Conservation (phyloP, 2,113 vertebrate species). For the Muntiacus muntjak region DNA sequence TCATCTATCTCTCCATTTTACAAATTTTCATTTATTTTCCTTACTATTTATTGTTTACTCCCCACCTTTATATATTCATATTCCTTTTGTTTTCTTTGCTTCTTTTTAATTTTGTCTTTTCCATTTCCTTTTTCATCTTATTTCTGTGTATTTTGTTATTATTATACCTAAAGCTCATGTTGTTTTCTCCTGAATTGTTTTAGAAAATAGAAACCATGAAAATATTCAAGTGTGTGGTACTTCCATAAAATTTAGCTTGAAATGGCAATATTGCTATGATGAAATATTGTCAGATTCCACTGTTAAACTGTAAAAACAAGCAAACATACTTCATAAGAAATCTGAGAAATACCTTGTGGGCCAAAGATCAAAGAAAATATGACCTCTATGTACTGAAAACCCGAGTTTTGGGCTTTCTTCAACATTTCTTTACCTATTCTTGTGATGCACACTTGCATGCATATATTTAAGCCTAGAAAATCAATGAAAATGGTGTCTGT, state of each 20-base stretch:
- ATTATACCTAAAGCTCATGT: neutral
- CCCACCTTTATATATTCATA: neutral
- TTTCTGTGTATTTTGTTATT: neutral
- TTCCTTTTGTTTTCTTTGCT: neutral
- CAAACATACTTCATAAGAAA: slow-evolving; percentile 2
- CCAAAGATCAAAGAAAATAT: neutral
- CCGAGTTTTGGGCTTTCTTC: neutral
- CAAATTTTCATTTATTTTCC: neutral
- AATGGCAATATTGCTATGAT: neutral
- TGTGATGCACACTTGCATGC: neutral
- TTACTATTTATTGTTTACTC: neutral
- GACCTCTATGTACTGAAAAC: neutral
- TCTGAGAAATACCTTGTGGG: neutral
- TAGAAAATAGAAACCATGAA: neutral
- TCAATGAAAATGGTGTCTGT: neutral
- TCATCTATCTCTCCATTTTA: neutral
- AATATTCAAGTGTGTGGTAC: neutral
- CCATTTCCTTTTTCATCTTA: neutral
- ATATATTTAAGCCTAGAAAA: neutral
- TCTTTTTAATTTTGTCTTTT: neutral
- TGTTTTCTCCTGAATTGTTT: neutral
- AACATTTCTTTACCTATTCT: neutral
- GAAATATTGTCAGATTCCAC: neutral
- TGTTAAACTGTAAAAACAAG: neutral
- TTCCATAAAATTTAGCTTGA: slow-evolving; percentile 15